A percentile compares a stretch with the other conserved stretches of the same genome.
Evolutionary conservation across 2,113 vertebrate species (phyloP).

Genomic region (Cyprinus carpio): DNA sequence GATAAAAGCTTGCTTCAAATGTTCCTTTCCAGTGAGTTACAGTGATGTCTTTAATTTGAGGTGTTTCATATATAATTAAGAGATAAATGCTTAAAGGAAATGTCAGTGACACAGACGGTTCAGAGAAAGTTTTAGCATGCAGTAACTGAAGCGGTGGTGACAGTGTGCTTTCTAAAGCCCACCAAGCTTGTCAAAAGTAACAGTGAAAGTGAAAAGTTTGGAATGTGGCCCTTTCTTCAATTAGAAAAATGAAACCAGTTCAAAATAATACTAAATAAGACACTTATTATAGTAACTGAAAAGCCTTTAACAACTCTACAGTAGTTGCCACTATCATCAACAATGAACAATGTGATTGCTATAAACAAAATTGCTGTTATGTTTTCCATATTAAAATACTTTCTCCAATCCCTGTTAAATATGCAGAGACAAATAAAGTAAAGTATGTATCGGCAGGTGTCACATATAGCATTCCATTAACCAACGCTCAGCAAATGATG

Average conservation of each 20-base stretch:
- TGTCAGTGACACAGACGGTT: background rate
- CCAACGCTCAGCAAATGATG: no score
- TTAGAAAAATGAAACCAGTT: background rate
- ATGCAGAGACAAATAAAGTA: background rate
- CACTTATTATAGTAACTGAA: background rate
- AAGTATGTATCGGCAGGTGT: background rate
- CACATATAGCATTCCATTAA: background rate
- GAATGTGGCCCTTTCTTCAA: background rate
- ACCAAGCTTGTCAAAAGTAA: background rate
- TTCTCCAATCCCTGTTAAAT: background rate
- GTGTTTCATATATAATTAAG: slow-evolving; percentile 15
- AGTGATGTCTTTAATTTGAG: background rate
- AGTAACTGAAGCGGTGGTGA: slow-evolving; percentile 29
- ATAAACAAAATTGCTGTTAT: background rate
- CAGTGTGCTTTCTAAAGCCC: background rate
- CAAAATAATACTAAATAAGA: background rate
- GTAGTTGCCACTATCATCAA: no score
- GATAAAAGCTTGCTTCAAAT: background rate
- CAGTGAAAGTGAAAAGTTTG: background rate
- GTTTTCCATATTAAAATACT: background rate
- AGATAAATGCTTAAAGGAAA: slow-evolving; percentile 20
- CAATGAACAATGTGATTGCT: background rate
- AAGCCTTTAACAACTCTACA: background rate
- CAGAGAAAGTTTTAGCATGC: background rate
- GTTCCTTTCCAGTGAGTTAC: background rate